Percentiles rank a stretch among this genome's conserved stretches.
These are phyloP conservation scores for Artemia sp. DNA, from an alignment of 2,888 invertebrate species.

Conservation along the genomic window DNA sequence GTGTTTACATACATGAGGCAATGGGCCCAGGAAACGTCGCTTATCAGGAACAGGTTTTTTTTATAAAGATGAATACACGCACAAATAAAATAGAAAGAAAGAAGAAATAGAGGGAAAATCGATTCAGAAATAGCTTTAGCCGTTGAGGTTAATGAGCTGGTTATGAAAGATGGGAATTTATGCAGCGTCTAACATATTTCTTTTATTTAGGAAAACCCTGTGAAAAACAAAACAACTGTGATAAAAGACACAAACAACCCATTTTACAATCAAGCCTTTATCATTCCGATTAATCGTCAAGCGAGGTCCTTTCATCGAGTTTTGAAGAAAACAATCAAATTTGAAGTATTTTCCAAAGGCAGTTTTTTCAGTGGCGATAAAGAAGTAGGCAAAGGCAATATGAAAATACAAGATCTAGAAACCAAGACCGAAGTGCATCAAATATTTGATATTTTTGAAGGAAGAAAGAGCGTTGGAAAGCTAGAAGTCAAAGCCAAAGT, in stretches of 20 bases:
- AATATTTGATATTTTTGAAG: conserved; percentile 81
- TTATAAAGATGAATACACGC: too few species aligned
- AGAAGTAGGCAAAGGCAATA: conserved; percentile 57
- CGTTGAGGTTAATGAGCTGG: too few species aligned
- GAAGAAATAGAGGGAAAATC: too few species aligned
- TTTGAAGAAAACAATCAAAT: conserved; percentile 75
- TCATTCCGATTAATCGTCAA: conserved; percentile 57
- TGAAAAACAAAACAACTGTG: conserved; percentile 52
- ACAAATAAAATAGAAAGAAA: too few species aligned
- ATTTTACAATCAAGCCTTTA: conserved; percentile 62
- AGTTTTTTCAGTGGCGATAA: conserved; percentile 82
- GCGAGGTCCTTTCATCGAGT: conserved; percentile 62
- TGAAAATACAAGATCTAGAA: conserved; percentile 79
- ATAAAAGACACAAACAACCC: conserved; percentile 75
- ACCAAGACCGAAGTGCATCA: conserved; percentile 74
- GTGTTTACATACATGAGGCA: too few species aligned
- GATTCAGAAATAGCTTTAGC: too few species aligned
- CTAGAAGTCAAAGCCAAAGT: conserved; percentile 71
- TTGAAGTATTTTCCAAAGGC: conserved; percentile 80
- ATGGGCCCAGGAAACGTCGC: too few species aligned
- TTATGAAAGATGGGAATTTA: too few species aligned
- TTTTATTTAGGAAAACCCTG: conserved; percentile 32
- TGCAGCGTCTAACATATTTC: conserved; percentile 9
- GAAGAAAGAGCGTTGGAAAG: conserved; percentile 67
- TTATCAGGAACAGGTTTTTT: too few species aligned